Percentiles rank a stretch among this genome's conserved stretches.
Evolutionary conservation across 2,113 vertebrate species (phyloP).

Genomic region (Paramormyrops kingsleyae): DNA sequence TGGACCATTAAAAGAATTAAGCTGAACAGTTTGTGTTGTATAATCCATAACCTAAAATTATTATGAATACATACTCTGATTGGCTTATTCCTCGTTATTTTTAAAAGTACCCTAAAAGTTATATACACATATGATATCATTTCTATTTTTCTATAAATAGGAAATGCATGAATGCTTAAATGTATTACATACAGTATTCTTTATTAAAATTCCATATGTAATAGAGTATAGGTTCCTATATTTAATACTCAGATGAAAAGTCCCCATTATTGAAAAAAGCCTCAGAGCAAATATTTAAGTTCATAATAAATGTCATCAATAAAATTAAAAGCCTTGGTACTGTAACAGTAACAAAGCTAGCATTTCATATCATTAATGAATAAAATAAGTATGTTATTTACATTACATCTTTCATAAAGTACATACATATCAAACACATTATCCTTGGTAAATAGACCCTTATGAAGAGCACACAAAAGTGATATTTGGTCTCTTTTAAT

Average conservation of each 20-base stretch:
- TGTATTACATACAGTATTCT: neutral
- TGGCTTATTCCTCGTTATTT: neutral
- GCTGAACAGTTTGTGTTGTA: neutral
- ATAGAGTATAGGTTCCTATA: neutral
- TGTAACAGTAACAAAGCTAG: neutral
- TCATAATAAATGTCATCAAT: neutral
- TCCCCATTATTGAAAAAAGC: neutral
- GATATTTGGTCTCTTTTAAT: neutral
- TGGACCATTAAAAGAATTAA: neutral
- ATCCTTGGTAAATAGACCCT: neutral
- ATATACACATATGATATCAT: neutral
- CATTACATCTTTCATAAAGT: neutral
- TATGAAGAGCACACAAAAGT: neutral
- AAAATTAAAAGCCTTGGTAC: neutral
- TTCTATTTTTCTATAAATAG: neutral
- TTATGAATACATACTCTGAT: neutral
- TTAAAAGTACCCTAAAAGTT: neutral
- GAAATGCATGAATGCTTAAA: neutral
- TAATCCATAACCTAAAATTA: neutral
- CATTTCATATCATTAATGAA: neutral
- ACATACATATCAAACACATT: neutral
- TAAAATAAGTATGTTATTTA: neutral
- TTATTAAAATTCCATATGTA: neutral
- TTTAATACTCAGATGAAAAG: neutral
- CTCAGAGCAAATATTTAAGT: neutral